Evolutionary conservation across 2,113 vertebrate species (phyloP), one percentile per base, ranked within the genome.

Genomic region (Petroica traversi): DNA sequence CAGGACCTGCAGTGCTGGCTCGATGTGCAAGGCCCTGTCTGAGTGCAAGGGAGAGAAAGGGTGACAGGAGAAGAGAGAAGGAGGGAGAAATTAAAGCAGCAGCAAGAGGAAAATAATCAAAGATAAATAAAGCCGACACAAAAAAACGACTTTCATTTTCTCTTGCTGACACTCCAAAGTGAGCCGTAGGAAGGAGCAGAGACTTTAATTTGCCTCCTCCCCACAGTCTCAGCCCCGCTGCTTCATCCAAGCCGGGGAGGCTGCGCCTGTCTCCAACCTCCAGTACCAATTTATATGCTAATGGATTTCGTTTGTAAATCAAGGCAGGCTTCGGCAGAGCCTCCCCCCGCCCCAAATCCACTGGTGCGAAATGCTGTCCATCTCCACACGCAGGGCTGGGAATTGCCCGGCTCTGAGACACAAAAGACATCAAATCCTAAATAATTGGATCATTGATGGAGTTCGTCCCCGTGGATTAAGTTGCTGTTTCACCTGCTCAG

Each of bases 231-330:
- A 92, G 74, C 87, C 59, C 28, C 40, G 63, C 74, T 85, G 85
- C 88, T 93, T 55, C 79, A 82, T 77, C 91, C 94, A 33, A n/a
- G 81, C 81, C 40, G 3, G 40, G 19, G 49, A 76, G 61, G 59
- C 90, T 83, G 77, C 19, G 3, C 76, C 41, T 88, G 88, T 95
- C 45, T 12, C 76, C 62, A 94, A 86, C 71, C 89, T 69, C 25
- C 36, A 36, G 67, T 17, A 81, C 74, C 97, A 97, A 97, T 97
- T 97, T 97, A 97, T 96, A 97, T 97, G 97, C 72, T 96, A 97
- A 97, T 97, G 3, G 4, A 2, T 63, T 83, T 48, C 19, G 10
- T 89, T 78, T 93, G 88, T 93, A 93, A 97, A 97, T 96, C 96
- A 89, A 85, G 91, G 85, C 88, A 81, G 83, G 20, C 55, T 77